Conservation (phyloP, 2,888 invertebrate genomes). For the Dimorphilus gyrociliatus region DNA sequence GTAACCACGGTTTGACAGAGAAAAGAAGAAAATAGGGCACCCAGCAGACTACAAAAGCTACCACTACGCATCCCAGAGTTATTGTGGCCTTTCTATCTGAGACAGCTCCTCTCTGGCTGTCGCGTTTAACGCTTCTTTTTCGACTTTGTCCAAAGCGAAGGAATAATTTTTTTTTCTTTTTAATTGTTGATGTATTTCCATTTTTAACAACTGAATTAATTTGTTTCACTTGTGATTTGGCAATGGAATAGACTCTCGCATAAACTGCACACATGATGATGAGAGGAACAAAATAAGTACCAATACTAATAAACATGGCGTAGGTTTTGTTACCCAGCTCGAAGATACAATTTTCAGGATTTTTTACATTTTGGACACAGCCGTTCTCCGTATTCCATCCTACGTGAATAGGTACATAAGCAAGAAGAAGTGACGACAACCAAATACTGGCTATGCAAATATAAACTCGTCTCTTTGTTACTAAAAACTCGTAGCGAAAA, state of each 20-base stretch:
- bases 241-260: constrained; percentile 9
- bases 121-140: not conserved
- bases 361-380: constrained; percentile 7
- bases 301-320: constrained; percentile 9
- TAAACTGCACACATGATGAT: constrained; percentile 12
- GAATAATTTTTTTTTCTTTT: no score
- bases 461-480: constrained; percentile 7
- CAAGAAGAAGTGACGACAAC: constrained; percentile 12
- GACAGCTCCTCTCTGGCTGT: constrained; percentile 4
- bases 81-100: constrained; percentile 13
- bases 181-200: no score
- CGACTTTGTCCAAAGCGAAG: not conserved
- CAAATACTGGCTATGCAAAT: constrained; percentile 9
- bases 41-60: constrained; percentile 14
- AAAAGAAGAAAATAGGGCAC: constrained; percentile 13
- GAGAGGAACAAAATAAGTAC: constrained; percentile 13
- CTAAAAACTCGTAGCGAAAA: constrained; percentile 9
- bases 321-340: constrained; percentile 10
- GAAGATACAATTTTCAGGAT: constrained; percentile 8
- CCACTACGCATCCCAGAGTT: constrained; percentile 12
- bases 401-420: constrained; percentile 13
- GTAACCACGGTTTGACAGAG: constrained; percentile 11
- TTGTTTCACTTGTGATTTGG: constrained; percentile 10
- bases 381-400: constrained; percentile 12
- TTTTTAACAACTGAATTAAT: constrained; percentile 10